These are phyloP conservation scores for Coccyzus lansbergi DNA, from an alignment of 2,797 vertebrate species.

Conservation along the genomic window DNA sequence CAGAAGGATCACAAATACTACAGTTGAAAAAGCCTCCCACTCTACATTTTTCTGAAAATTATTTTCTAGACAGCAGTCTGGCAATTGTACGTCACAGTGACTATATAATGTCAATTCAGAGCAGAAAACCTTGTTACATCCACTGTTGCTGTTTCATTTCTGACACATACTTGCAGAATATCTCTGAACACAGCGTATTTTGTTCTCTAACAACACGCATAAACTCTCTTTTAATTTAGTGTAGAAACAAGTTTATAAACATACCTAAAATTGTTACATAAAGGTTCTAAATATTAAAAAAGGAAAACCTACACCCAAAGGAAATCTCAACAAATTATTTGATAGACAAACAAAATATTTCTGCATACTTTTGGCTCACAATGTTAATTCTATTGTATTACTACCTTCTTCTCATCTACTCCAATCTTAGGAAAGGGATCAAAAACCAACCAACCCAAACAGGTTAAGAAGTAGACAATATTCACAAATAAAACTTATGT, in stretches of 20 bases:
- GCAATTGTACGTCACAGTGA: not conserved
- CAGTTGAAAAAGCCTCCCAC: not conserved
- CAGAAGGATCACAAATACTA: not conserved
- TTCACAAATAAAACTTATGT: slow-evolving; percentile 16
- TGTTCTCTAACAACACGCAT: not conserved
- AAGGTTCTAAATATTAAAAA: not conserved
- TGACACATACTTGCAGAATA: not conserved
- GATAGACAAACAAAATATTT: not conserved
- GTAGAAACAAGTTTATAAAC: not conserved
- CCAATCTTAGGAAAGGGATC: not conserved
- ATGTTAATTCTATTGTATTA: not conserved
- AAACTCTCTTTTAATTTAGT: not conserved
- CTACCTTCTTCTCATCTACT: slow-evolving; percentile 10
- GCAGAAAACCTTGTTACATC: not conserved
- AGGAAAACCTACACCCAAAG: not conserved
- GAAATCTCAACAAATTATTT: not conserved
- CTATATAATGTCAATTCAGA: not conserved
- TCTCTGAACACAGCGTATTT: not conserved
- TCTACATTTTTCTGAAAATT: not conserved
- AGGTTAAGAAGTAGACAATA: not conserved
- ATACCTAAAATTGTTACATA: not conserved
- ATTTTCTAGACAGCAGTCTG: not conserved
- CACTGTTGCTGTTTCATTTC: not conserved
- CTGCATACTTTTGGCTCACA: not conserved
- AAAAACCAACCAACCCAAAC: not conserved